A percentile compares a stretch with the other conserved stretches of the same genome.
Conservation (phyloP, 2,113 vertebrate genomes). For the Gavia stellata region DNA sequence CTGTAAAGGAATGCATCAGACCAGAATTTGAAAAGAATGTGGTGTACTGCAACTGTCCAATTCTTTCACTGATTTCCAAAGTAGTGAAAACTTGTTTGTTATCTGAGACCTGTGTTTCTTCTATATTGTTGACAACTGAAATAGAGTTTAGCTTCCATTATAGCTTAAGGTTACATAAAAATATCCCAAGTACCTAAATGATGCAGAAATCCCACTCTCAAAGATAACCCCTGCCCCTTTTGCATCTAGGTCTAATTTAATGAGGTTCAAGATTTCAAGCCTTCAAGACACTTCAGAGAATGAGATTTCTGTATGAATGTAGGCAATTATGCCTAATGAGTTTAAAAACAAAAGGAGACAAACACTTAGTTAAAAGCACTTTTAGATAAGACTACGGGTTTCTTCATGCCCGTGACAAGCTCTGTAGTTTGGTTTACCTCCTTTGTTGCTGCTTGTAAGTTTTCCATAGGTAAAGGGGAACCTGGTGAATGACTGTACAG, state of each 20-base stretch:
- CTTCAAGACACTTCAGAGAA: neutral
- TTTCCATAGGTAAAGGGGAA: neutral
- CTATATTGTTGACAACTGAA: neutral
- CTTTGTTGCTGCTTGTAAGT: neutral
- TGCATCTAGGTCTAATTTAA: neutral
- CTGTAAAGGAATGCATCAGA: neutral
- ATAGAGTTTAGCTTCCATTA: neutral
- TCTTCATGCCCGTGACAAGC: neutral
- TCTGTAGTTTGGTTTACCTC: neutral
- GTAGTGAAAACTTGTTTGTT: neutral
- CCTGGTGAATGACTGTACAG: neutral
- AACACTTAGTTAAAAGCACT: neutral
- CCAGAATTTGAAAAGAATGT: neutral
- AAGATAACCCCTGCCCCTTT: neutral
- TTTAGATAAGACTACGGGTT: neutral
- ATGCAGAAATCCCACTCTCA: neutral
- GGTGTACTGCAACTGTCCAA: neutral
- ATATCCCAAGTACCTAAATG: neutral
- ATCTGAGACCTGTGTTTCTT: neutral
- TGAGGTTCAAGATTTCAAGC: neutral
- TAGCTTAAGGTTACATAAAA: neutral
- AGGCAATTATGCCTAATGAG: neutral
- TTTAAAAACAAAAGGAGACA: neutral
- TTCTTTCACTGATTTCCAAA: neutral
- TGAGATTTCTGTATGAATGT: neutral